phyloP scores from a whole-genome alignment of 2,888 invertebrate species.

The Ophonus ardosiacus region DNA sequence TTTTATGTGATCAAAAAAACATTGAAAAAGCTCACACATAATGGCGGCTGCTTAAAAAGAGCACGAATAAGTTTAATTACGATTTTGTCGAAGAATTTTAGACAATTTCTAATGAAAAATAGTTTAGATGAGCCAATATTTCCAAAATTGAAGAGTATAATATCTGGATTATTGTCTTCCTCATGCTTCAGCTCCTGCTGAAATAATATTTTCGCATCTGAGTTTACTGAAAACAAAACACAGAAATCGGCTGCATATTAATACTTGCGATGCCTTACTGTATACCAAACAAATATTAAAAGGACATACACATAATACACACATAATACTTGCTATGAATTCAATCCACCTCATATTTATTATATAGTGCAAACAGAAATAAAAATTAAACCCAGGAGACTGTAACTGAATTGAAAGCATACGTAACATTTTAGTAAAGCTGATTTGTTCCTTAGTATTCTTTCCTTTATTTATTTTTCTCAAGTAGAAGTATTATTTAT shows the following conservation, averaged over 20 bases:
- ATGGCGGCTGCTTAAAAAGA: conserved; percentile 18
- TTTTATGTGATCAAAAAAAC: conserved; percentile 10
- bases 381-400: too few relatives aligned
- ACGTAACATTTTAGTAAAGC: too few relatives aligned
- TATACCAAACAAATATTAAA: not conserved
- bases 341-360: not conserved
- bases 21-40: conserved; percentile 35
- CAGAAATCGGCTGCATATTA: conserved; percentile 7
- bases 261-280: too few relatives aligned
- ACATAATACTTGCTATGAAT: not conserved
- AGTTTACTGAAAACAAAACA: conserved; percentile 37
- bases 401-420: too few relatives aligned
- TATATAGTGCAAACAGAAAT: too few relatives aligned
- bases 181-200: conserved; percentile 51
- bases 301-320: too few relatives aligned
- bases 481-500: too few relatives aligned
- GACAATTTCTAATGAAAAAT: conserved; percentile 27
- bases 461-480: too few relatives aligned
- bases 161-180: conserved; percentile 50
- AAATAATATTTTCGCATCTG: conserved; percentile 50
- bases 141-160: conserved; percentile 34
- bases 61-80: not conserved
- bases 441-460: too few relatives aligned
- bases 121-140: conserved; percentile 40
- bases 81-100: conserved; percentile 27